Evolutionary conservation across 2,888 invertebrate genomes (phyloP).

Genomic region (Ischnus inquisitorius): DNA sequence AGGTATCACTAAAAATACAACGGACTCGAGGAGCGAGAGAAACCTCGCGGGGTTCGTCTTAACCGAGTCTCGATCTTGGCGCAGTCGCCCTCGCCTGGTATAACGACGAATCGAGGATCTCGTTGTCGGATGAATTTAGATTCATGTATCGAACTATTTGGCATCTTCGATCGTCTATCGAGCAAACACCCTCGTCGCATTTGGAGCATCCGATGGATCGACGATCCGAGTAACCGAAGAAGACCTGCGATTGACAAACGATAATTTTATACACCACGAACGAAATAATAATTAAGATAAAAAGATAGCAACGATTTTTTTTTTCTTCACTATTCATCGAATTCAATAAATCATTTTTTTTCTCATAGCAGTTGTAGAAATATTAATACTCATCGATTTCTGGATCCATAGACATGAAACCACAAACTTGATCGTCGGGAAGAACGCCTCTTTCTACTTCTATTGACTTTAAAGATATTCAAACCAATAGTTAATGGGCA

Average conservation of each 20-base stretch:
- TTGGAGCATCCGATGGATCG: conserved; percentile 40
- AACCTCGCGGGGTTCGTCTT: conserved; percentile 10
- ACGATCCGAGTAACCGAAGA: conserved; percentile 48
- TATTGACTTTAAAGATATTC: too few relatives aligned
- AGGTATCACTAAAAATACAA: conserved; percentile 68
- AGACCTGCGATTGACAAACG: background rate
- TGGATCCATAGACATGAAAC: too few relatives aligned
- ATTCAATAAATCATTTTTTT: too few relatives aligned
- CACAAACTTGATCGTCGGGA: too few relatives aligned
- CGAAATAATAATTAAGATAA: background rate
- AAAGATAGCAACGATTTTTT: background rate
- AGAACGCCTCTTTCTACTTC: too few relatives aligned
- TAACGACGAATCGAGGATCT: conserved; percentile 51
- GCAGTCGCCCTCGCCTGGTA: conserved; percentile 62
- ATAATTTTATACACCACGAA: background rate
- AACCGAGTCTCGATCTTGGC: conserved; percentile 60
- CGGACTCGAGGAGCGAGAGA: conserved; percentile 37
- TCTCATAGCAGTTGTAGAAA: too few relatives aligned
- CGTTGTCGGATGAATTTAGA: conserved; percentile 57
- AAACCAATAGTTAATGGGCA: too few relatives aligned
- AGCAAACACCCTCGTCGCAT: conserved; percentile 33
- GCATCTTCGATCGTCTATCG: conserved; percentile 52
- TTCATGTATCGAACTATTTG: conserved; percentile 55
- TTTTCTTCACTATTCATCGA: too few relatives aligned
- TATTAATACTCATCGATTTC: too few relatives aligned